Base-by-base conservation (phyloP, 2,113 vertebrate genomes). In the Brachyhypopomus gauderio region DNA sequence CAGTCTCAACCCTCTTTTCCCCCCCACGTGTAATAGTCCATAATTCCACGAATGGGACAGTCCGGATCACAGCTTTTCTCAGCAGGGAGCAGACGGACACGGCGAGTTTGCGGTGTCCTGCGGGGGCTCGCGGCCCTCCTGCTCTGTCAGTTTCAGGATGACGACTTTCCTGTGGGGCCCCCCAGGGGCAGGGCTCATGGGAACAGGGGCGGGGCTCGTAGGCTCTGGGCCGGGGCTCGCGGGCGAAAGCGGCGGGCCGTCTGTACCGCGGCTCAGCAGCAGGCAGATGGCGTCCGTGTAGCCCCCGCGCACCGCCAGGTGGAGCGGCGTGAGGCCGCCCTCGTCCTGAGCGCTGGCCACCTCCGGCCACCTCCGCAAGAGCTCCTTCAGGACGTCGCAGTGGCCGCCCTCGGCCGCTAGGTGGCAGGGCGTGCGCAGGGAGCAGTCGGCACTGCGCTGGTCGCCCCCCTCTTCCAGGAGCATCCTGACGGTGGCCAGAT, bases 401-500 rank as follows among this genome's bases (percentile, higher is more conserved):
- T 97, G 95, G 60, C 96, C 95, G 0, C 82, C 88, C 41, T 96
- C 96, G 0, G 95, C 96, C 0, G 97, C 96, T 6, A 97, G 87
- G 82, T 96, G 96, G 66, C 96, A 90, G 0, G 95, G 91, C 0
- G 93, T 95, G 85, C 94, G 95, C 0, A 86, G 88, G 12, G 84
- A 78, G 0, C 85, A 90, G 82, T 89, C 92, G 3, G 84, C 78
- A 41, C 90, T 92, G 55, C 86, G 75, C 30, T 92, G 85, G 5
- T 94, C 84, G 0, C 94, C 95, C 59, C 91, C 89, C 84, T 95
- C 97, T 75, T 96, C 96, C 30, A 96, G 14, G 45, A 99, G 86
- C 92, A 99, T 92, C 88, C 93, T 96, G 0, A 95, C 91, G 0
- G 97, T 98, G 30, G 97, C 92, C 36, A 96, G 84, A 84, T 98